These are phyloP conservation scores for Meta bourneti DNA, from an alignment of 2,888 invertebrate species.

Conservation along the genomic window DNA sequence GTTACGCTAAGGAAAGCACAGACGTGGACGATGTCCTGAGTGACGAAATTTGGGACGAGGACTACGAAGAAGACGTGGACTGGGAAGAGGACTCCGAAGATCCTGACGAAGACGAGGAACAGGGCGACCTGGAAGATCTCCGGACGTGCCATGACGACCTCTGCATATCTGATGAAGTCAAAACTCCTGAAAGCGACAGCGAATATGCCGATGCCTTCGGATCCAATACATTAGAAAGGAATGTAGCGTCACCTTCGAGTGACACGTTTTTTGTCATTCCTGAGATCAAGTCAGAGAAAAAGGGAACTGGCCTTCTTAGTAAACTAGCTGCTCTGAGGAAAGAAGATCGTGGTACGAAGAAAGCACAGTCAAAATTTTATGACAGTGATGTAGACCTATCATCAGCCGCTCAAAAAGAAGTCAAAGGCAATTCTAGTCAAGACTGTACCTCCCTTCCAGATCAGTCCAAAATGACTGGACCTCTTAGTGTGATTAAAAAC, in stretches of 20 bases:
- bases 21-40: constrained; percentile 24
- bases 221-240: constrained; percentile 42
- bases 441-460: background rate
- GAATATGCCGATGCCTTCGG: constrained; percentile 60
- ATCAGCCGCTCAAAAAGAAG: background rate
- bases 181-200: constrained; percentile 68
- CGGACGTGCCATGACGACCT: constrained; percentile 46
- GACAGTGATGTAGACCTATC: background rate
- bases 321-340: constrained; percentile 68
- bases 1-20: background rate
- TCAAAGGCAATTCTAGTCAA: background rate
- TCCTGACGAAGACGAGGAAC: constrained; percentile 71
- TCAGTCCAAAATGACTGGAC: constrained; percentile 32
- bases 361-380: background rate
- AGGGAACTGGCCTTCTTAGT: constrained; percentile 51
- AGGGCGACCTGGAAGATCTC: constrained; percentile 54
- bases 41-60: constrained; percentile 61
- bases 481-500: constrained; percentile 54
- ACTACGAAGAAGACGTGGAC: constrained; percentile 37
- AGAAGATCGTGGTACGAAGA: constrained; percentile 37
- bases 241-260: constrained; percentile 2
- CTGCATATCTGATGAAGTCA: background rate
- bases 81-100: constrained; percentile 77
- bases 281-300: constrained; percentile 14
- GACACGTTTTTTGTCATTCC: constrained; percentile 31